phyloP scores from a whole-genome alignment of 1,140 invertebrate species.

The Cotesia chilonis region DNA sequence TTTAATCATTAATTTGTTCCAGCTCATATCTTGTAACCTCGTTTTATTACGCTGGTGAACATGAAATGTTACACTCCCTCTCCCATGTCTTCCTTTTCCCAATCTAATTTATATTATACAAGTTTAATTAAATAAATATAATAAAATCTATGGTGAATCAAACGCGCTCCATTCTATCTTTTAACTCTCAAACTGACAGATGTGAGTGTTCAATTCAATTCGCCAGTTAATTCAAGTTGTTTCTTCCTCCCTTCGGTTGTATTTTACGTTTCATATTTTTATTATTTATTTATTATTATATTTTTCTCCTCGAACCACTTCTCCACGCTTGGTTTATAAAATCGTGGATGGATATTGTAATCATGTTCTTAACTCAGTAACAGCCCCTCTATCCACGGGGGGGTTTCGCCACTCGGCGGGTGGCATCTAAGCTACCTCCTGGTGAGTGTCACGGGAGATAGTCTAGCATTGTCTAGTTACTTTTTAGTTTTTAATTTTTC shows the following conservation, averaged over 20 bases:
- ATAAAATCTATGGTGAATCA: background rate
- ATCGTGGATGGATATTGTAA: conserved; percentile 60
- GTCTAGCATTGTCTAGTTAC: too few relatives aligned
- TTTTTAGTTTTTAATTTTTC: too few relatives aligned
- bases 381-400: conserved; percentile 29
- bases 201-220: conserved; percentile 27
- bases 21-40: background rate
- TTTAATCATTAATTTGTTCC: background rate
- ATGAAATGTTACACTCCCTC: too few relatives aligned
- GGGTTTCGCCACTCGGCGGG: conserved; percentile 1
- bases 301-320: conserved; percentile 15
- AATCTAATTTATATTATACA: background rate
- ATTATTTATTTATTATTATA: conserved; percentile 8
- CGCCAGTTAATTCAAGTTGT: conserved; percentile 20
- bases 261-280: conserved; percentile 14
- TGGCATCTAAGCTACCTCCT: conserved; percentile 1
- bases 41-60: too few relatives aligned
- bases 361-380: conserved; percentile 59
- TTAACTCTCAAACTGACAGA: conserved; percentile 36
- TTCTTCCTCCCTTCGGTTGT: conserved; percentile 1
- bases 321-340: conserved; percentile 45
- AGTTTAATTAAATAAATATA: too few relatives aligned
- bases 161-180: background rate
- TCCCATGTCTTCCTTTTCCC: background rate
- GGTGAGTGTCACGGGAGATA: background rate